Evolutionary conservation across 2,113 vertebrate genomes (phyloP).

Genomic region (Lipophrys pholis): DNA sequence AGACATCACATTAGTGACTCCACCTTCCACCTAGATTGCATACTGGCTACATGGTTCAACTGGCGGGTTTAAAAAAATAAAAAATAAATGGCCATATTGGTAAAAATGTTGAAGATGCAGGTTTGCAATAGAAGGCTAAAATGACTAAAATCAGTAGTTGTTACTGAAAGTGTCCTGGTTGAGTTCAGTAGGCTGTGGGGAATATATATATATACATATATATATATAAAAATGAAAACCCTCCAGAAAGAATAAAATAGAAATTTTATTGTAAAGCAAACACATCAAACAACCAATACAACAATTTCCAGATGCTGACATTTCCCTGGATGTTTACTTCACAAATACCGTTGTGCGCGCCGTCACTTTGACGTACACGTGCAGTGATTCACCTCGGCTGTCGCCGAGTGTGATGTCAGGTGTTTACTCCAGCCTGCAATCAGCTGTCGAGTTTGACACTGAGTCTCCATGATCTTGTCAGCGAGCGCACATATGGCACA

Average conservation of each 20-base stretch:
- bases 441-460: slow-evolving; percentile 68
- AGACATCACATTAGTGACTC: too few species aligned
- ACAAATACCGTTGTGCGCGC: slow-evolving; percentile 38
- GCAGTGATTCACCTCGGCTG: slow-evolving; percentile 59
- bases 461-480: slow-evolving; percentile 70
- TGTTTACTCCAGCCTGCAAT: slow-evolving; percentile 68
- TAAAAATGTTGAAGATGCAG: too few species aligned
- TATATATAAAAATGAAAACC: too few species aligned
- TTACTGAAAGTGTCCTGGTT: too few species aligned
- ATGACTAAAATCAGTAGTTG: too few species aligned
- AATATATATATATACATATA: too few species aligned
- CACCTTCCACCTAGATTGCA: too few species aligned
- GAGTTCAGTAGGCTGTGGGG: neutral
- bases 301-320: slow-evolving; percentile 14
- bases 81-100: too few species aligned
- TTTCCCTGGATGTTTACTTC: slow-evolving; percentile 26
- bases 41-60: too few species aligned
- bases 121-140: too few species aligned
- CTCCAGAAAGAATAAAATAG: slow-evolving; percentile 1
- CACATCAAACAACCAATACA: slow-evolving; percentile 19
- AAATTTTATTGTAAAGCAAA: slow-evolving; percentile 41
- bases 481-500: slow-evolving; percentile 44
- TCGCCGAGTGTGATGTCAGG: slow-evolving; percentile 60
- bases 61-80: too few species aligned
- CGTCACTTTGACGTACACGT: slow-evolving; percentile 38